Conservation (phyloP, 2,113 vertebrate species). For the Chinchilla lanigera region DNA sequence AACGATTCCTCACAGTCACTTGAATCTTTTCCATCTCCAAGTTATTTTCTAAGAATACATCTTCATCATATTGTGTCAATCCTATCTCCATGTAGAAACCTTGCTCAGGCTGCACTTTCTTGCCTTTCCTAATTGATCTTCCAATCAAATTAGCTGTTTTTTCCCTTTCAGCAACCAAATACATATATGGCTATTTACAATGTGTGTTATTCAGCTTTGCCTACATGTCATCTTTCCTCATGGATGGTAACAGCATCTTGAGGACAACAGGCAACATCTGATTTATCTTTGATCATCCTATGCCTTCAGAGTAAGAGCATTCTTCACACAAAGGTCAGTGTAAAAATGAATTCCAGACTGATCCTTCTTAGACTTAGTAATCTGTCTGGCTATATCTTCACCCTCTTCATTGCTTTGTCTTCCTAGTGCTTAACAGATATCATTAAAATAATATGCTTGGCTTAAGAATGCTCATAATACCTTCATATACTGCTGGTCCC, state of each 20-base stretch:
- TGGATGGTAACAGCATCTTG: not conserved
- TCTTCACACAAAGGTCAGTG: not conserved
- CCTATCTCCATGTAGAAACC: not conserved
- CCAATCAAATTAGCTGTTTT: constrained; percentile 32
- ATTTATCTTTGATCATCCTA: not conserved
- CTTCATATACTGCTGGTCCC: not conserved
- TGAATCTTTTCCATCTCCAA: not conserved
- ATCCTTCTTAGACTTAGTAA: not conserved
- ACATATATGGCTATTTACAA: not conserved
- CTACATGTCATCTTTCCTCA: not conserved
- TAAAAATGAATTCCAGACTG: not conserved
- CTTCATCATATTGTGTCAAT: not conserved
- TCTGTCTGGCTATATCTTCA: not conserved
- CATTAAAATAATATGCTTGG: not conserved
- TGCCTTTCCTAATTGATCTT: not conserved
- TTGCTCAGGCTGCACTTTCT: not conserved
- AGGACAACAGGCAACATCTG: not conserved
- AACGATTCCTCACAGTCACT: not conserved
- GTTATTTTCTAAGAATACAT: constrained; percentile 3
- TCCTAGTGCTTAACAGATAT: not conserved
- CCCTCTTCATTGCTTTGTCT: not conserved
- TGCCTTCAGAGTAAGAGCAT: constrained; percentile 25
- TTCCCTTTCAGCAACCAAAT: not conserved
- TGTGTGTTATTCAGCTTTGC: not conserved
- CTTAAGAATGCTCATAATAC: not conserved